Evolutionary conservation across 2,888 invertebrate genomes (phyloP).

Genomic region (Drosophila aldrichi): DNA sequence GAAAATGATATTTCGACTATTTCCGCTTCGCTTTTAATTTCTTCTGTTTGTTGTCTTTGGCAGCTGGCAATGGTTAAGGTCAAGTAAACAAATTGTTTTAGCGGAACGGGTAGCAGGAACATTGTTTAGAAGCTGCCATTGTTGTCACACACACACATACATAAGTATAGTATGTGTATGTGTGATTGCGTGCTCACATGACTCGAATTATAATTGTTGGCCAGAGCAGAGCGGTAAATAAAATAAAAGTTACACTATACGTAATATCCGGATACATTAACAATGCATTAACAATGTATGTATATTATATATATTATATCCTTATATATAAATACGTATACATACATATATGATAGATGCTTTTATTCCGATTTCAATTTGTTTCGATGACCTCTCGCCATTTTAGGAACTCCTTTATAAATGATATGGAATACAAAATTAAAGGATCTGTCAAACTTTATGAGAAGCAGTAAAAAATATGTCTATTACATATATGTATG

Average conservation of each 20-base stretch:
- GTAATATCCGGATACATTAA: slow-evolving; percentile 4
- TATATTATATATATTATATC: too few species aligned
- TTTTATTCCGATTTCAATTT: not conserved
- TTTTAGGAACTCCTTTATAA: not conserved
- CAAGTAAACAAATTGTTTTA: slow-evolving; percentile 54
- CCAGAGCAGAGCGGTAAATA: slow-evolving; percentile 31
- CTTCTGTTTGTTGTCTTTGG: slow-evolving; percentile 21
- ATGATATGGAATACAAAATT: not conserved
- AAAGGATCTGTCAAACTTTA: not conserved
- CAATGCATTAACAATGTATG: not conserved
- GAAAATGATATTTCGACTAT: slow-evolving; percentile 18
- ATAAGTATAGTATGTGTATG: not conserved
- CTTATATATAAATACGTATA: too few species aligned
- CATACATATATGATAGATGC: not conserved
- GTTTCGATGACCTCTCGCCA: not conserved
- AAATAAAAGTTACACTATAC: slow-evolving; percentile 23
- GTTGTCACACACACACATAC: not conserved
- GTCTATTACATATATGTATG: not conserved
- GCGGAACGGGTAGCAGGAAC: not conserved
- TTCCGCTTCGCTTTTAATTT: slow-evolving; percentile 13
- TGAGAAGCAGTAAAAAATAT: not conserved
- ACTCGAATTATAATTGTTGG: slow-evolving; percentile 44
- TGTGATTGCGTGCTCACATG: slow-evolving; percentile 44
- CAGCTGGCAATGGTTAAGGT: slow-evolving; percentile 59
- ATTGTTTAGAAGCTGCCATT: slow-evolving; percentile 3